Percentiles rank a stretch among this genome's conserved stretches.
Conservation (phyloP, 2,113 vertebrate genomes). For the Orycteropus afer region DNA sequence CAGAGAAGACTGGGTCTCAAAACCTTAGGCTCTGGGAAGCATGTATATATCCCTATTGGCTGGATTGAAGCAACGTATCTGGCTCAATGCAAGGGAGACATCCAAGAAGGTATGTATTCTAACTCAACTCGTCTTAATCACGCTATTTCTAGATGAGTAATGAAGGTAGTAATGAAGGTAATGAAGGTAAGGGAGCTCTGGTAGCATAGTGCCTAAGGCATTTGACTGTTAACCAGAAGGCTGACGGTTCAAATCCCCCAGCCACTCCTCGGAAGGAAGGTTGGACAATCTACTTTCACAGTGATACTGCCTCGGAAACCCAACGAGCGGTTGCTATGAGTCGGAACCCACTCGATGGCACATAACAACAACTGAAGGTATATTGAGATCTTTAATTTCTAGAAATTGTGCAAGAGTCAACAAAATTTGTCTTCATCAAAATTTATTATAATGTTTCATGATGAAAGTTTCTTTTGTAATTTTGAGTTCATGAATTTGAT, state of each 20-base stretch:
- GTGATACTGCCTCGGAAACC: no score
- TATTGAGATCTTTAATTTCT: constrained; percentile 52
- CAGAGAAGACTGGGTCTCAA: constrained; percentile 79
- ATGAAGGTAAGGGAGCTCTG: no score
- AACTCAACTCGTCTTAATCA: constrained; percentile 57
- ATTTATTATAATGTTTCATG: constrained; percentile 1
- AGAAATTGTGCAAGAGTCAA: constrained; percentile 61
- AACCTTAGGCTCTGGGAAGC: constrained; percentile 69
- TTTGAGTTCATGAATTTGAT: constrained; percentile 61
- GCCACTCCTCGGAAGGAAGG: no score
- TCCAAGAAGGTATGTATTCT: constrained; percentile 84
- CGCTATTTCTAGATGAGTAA: not conserved
- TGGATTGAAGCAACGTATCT: constrained; percentile 83
- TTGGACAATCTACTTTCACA: no score
- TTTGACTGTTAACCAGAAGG: no score
- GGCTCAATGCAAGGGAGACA: constrained; percentile 84
- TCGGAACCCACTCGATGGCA: no score
- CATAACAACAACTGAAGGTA: no score
- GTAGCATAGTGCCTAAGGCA: no score
- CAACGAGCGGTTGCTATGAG: no score
- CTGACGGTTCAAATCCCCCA: no score
- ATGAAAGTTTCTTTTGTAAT: constrained; percentile 37
- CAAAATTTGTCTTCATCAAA: constrained; percentile 43
- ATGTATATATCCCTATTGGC: constrained; percentile 77
- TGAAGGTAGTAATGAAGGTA: no score